phyloP scores from a whole-genome alignment of 2,797 vertebrate genomes.

The Tolypeutes matacus region DNA sequence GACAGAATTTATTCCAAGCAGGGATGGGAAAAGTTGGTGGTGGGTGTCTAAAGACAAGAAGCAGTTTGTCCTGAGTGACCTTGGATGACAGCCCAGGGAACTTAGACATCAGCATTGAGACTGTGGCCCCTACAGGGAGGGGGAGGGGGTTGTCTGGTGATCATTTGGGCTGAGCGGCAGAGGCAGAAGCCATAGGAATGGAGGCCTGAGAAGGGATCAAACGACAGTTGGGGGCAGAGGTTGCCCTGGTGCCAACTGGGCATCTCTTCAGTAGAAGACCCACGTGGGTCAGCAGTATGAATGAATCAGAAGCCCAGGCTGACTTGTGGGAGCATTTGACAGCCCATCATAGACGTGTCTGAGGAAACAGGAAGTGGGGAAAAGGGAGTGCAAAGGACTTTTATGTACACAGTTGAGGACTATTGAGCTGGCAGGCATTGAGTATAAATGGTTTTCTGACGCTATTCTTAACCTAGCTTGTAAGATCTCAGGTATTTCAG shows the following conservation, averaged over 20 bases:
- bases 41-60: neutral
- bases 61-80: neutral
- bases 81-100: neutral
- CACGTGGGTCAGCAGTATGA: neutral
- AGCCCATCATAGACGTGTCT: neutral
- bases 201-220: neutral
- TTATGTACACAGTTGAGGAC: neutral
- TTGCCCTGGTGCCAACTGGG: fast-evolving
- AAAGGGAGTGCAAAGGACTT: neutral
- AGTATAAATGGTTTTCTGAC: neutral
- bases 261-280: neutral
- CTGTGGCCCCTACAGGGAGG: neutral
- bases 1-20: neutral
- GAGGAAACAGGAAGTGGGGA: neutral
- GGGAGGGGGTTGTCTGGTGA: too few relatives aligned
- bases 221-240: neutral
- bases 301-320: neutral
- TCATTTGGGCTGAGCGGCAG: neutral
- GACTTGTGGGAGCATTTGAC: neutral
- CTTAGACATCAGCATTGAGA: neutral
- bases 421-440: neutral
- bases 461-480: neutral
- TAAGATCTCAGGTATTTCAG: neutral
- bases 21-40: too few relatives aligned
- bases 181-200: neutral